A percentile compares a stretch with the other conserved stretches of the same genome.
phyloP scores from a whole-genome alignment of 2,888 invertebrate genomes.

The Rapana venosa region DNA sequence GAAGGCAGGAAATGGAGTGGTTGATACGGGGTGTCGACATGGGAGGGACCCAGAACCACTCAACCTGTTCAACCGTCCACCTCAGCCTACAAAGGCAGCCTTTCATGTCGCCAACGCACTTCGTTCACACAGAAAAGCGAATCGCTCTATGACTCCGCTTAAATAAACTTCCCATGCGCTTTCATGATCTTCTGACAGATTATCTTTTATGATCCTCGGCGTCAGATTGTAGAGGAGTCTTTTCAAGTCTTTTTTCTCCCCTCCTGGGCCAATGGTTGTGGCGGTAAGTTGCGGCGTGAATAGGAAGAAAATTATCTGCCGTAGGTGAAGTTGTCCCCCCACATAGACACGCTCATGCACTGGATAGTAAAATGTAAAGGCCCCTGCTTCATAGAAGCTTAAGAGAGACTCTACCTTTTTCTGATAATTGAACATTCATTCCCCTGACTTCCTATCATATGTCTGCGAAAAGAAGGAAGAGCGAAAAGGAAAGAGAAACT shows the following conservation, averaged over 20 bases:
- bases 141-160: constrained; percentile 16
- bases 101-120: not conserved
- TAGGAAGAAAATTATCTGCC: constrained; percentile 9
- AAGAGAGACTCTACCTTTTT: not conserved
- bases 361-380: too few relatives aligned
- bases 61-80: not conserved
- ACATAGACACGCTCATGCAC: too few relatives aligned
- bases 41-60: not conserved
- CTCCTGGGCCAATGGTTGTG: not conserved
- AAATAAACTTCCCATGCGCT: constrained; percentile 26
- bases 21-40: not conserved
- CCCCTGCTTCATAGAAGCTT: not conserved
- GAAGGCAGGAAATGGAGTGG: not conserved
- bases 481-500: too few relatives aligned
- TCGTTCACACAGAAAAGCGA: too few relatives aligned
- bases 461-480: not conserved
- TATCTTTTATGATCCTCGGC: constrained; percentile 25
- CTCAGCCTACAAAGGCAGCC: not conserved
- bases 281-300: not conserved
- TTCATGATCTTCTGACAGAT: constrained; percentile 27
- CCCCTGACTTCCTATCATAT: not conserved
- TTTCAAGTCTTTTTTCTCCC: constrained; percentile 1
- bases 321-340: not conserved
- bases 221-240: not conserved
- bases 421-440: not conserved